A percentile compares a stretch with the other conserved stretches of the same genome.
phyloP scores from a whole-genome alignment of 2,888 invertebrate genomes.

The Drosophila anceps region DNA sequence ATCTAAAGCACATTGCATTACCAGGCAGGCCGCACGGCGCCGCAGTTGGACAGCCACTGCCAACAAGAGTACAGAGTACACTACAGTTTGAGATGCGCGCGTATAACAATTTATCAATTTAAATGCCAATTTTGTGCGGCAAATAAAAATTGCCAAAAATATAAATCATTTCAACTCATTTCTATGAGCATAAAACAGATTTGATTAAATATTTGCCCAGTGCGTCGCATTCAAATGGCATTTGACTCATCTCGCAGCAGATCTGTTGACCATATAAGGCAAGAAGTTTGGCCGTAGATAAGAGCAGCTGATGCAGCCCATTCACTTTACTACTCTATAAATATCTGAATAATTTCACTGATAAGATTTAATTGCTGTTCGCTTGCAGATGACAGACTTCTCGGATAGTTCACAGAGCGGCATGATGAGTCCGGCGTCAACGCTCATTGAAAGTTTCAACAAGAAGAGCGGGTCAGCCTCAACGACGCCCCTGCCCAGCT shows the following conservation, averaged over 20 bases:
- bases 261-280: slow-evolving; percentile 19
- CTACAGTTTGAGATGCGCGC: slow-evolving; percentile 12
- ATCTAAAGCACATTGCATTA: slow-evolving; percentile 32
- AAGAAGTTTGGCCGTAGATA: not conserved
- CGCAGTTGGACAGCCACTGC: slow-evolving; percentile 11
- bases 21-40: slow-evolving; percentile 19
- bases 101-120: slow-evolving; percentile 8
- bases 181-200: slow-evolving; percentile 8
- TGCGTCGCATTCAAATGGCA: not conserved
- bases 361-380: not conserved
- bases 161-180: slow-evolving; percentile 23
- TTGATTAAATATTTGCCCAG: slow-evolving; percentile 7
- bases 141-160: slow-evolving; percentile 13
- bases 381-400: slow-evolving; percentile 85
- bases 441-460: slow-evolving; percentile 91
- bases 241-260: not conserved
- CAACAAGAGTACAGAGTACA: not conserved
- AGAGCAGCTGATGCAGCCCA: not conserved
- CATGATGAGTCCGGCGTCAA: slow-evolving; percentile 86
- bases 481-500: slow-evolving; percentile 68
- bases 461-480: slow-evolving; percentile 86
- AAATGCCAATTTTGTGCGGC: slow-evolving; percentile 1
- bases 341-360: slow-evolving; percentile 1
- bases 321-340: not conserved
- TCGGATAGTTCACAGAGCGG: slow-evolving; percentile 85